phyloP scores from a whole-genome alignment of 1,140 invertebrate species.

The Harlomillsia oculata region DNA sequence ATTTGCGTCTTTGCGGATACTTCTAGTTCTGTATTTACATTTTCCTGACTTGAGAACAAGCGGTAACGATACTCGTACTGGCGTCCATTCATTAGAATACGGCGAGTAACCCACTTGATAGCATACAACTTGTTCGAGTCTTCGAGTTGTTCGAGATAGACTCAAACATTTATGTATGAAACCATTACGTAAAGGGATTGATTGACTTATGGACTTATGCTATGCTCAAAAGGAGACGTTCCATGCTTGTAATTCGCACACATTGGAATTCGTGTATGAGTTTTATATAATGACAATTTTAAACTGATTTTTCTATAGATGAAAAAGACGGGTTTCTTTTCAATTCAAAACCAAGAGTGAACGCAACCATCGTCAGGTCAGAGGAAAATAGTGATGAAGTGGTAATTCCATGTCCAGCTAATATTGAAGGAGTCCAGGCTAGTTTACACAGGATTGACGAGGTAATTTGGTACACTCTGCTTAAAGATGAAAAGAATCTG shows the following conservation, averaged over 20 bases:
- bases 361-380: not conserved
- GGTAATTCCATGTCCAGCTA: slow-evolving; percentile 3
- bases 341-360: not conserved
- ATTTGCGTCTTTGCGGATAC: no score
- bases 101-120: no score
- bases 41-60: no score
- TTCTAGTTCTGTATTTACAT: no score
- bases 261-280: not conserved
- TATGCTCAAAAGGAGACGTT: no score
- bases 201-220: no score
- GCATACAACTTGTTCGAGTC: no score
- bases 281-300: not conserved
- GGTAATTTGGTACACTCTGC: not conserved
- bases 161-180: no score
- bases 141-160: no score
- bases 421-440: not conserved
- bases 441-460: slow-evolving; percentile 1
- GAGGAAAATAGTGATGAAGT: not conserved
- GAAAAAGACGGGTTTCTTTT: not conserved
- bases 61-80: no score
- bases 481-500: not conserved
- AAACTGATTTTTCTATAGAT: not conserved
- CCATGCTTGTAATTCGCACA: not conserved
- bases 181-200: no score
- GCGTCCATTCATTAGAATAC: not conserved